Conservation (phyloP, 1,140 invertebrate genomes). For the Magallana ariakensis region DNA sequence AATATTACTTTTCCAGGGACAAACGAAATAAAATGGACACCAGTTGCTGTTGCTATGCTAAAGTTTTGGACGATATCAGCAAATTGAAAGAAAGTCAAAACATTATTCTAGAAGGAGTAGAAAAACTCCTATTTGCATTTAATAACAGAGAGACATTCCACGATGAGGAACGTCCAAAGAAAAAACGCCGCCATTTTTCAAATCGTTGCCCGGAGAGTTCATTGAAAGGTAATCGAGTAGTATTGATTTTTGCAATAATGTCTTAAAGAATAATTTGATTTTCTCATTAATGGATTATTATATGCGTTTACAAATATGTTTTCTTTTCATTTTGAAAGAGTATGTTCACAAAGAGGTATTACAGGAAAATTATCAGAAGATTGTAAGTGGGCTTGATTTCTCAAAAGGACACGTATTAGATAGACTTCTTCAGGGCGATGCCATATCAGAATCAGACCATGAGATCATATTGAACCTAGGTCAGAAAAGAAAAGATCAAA, state of each 20-base stretch:
- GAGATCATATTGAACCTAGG: not conserved
- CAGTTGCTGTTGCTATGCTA: not conserved
- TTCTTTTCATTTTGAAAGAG: not conserved
- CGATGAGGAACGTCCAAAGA: not conserved
- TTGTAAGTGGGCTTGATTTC: not conserved
- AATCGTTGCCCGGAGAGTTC: not conserved
- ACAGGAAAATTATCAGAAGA: not conserved
- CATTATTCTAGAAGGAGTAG: not conserved
- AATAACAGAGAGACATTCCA: not conserved
- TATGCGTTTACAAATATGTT: not conserved
- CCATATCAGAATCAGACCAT: not conserved
- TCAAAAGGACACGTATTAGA: constrained; percentile 1
- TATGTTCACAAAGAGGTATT: constrained; percentile 5
- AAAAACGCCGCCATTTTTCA: not conserved
- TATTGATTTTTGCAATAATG: not conserved
- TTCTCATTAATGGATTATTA: not conserved
- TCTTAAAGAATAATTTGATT: not conserved
- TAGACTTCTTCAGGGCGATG: not conserved
- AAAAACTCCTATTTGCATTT: not conserved
- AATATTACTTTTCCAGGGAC: no score
- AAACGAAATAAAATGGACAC: not conserved
- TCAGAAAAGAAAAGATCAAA: not conserved
- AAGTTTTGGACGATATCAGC: not conserved
- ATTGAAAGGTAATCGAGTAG: not conserved
- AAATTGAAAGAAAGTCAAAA: not conserved